Evolutionary conservation across 1,140 invertebrate genomes (phyloP).

Genomic region (Ptiloglossa arizonensis): DNA sequence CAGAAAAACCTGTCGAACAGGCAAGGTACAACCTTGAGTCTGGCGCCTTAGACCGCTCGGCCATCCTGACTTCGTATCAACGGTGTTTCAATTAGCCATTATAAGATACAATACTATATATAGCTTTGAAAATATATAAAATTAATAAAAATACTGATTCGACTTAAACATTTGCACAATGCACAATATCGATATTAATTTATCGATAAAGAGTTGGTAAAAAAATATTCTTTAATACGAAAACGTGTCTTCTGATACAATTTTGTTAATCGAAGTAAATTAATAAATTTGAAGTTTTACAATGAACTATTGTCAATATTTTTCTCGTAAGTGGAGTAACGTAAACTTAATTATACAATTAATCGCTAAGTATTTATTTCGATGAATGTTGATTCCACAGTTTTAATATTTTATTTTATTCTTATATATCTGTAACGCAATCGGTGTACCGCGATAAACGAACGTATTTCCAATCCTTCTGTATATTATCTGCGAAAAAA

Average conservation of each 20-base stretch:
- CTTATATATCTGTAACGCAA: neutral
- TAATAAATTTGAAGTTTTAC: no score
- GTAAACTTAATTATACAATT: no score
- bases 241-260: no score
- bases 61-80: constrained; percentile 82
- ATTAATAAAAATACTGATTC: neutral
- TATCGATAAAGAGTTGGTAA: no score
- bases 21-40: constrained; percentile 84
- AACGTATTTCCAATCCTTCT: no score
- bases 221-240: no score
- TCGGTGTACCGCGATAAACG: no score
- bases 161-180: neutral
- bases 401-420: neutral
- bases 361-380: neutral
- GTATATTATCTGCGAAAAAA: no score
- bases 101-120: accelerated
- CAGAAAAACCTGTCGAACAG: constrained; percentile 76
- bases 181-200: neutral
- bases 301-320: no score
- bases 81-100: neutral
- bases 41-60: constrained; percentile 86
- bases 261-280: no score
- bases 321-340: no score
- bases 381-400: no score
- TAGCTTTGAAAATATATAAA: neutral